Evolutionary conservation across 2,113 vertebrate genomes (phyloP).

Genomic region (Anser brachyrhynchus): DNA sequence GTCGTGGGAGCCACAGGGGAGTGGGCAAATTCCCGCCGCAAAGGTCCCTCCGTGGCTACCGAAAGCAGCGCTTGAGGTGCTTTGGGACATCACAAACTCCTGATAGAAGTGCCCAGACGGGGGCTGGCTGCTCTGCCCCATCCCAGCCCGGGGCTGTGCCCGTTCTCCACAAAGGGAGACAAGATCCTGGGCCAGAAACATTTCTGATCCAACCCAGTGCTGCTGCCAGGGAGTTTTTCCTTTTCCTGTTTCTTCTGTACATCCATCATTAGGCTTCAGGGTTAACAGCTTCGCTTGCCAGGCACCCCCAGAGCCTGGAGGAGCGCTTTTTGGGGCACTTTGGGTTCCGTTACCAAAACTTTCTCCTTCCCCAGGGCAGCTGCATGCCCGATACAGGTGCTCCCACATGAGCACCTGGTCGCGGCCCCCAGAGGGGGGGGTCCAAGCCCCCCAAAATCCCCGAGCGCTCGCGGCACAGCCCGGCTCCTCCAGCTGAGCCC

Average conservation of each 20-base stretch:
- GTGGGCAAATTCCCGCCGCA: neutral
- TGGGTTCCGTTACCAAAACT: rapidly evolving
- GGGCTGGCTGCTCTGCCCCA: rapidly evolving
- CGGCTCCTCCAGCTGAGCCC: neutral
- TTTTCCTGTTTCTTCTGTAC: neutral
- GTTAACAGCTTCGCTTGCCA: neutral
- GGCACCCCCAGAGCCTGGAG: rapidly evolving
- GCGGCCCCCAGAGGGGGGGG: neutral
- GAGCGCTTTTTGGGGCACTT: neutral
- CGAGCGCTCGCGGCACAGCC: rapidly evolving
- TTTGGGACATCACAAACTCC: rapidly evolving
- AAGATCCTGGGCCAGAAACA: neutral
- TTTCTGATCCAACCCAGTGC: neutral
- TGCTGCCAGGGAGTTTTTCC: neutral
- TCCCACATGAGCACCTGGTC: rapidly evolving
- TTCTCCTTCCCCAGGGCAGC: neutral
- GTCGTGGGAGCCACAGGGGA: neutral
- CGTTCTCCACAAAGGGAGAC: rapidly evolving
- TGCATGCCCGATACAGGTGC: neutral
- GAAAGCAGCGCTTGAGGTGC: neutral
- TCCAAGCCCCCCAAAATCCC: neutral
- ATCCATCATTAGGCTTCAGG: neutral
- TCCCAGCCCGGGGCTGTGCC: rapidly evolving
- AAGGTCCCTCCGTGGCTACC: neutral
- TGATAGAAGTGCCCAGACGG: rapidly evolving